Base-by-base conservation (phyloP, 2,888 invertebrate genomes). In the Nephrocerus scutellatus region DNA sequence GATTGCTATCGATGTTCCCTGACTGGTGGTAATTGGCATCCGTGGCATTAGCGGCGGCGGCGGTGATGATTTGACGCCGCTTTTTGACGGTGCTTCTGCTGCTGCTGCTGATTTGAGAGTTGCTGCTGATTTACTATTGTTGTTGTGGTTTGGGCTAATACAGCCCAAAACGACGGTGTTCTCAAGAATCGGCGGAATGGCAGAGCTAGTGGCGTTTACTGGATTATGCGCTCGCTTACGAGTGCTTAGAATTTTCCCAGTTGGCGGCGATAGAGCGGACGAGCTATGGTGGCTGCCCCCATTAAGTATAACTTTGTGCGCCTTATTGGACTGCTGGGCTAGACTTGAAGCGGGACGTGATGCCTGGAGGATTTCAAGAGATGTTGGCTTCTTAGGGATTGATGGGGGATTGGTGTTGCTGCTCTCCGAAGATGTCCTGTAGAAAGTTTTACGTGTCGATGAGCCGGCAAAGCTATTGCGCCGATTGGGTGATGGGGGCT, bases 381-480 rank as follows among this genome's bases (percentile, higher is more conserved):
- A 55, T 13, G 56, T 51, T 18, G 67, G 68, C 46, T 69, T 69
- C 39, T 63, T 65, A 37, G 68, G 60, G 43, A 64, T 56, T 35
- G 65, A 54, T 4, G 69, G 69, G 24, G 68, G 65, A n/a, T n/a
- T n/a, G n/a, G n/a, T n/a, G n/a, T n/a, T 20, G 42, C 40, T n/a
- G 46, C 13, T 38, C 48, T 52, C 13, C 47, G 48, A 30, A 47
- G 25, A 7, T n/a, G n/a, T n/a, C n/a, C 54, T 51, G 48, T 51
- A 49, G 18, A 52, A 48, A 7, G 55, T 16, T 41, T 63, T 64
- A 3, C 65, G 59, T 23, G 61, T 59, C 3, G 68, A 59, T 10
- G 68, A 64, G 6, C 69, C 69, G 3, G 70, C 68, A 46, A 70
- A 69, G 42, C 69, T 70, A 45, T 69, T 69, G 41, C 69, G 59